Percentiles rank a stretch among this genome's conserved stretches.
Conservation (phyloP, 2,888 invertebrate species). For the Acleris sparsana region DNA sequence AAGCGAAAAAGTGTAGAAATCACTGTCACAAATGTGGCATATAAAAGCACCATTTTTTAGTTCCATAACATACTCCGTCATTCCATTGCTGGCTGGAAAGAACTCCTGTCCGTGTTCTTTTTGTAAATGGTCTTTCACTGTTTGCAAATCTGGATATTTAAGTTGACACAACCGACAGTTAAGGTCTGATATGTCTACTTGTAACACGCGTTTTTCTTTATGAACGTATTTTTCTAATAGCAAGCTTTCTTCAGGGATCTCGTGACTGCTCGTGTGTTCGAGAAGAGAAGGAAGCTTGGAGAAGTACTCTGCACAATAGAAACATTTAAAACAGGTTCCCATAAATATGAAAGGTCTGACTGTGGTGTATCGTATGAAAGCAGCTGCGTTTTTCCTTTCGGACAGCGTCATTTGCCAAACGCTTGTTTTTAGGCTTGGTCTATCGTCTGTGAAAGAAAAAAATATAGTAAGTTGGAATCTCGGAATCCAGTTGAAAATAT, state of each 20-base stretch:
- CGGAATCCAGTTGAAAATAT: background rate
- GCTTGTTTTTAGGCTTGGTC: conserved; percentile 46
- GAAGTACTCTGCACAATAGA: conserved; percentile 57
- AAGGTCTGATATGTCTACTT: conserved; percentile 60
- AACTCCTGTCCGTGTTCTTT: conserved; percentile 50
- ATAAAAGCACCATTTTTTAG: conserved; percentile 46
- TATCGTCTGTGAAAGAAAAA: conserved; percentile 45
- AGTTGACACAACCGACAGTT: conserved; percentile 55
- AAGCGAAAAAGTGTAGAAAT: conserved; percentile 53
- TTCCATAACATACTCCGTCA: conserved; percentile 62
- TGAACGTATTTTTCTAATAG: conserved; percentile 53
- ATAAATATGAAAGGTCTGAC: conserved; percentile 62
- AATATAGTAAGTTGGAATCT: conserved; percentile 7
- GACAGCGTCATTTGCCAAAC: conserved; percentile 62
- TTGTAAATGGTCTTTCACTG: conserved; percentile 52
- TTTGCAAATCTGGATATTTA: conserved; percentile 45
- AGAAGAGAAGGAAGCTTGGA: conserved; percentile 49
- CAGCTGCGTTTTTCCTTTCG: conserved; percentile 60
- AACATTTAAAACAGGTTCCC: conserved; percentile 63
- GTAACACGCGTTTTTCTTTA: conserved; percentile 53
- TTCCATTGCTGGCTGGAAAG: conserved; percentile 52
- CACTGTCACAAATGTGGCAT: conserved; percentile 56
- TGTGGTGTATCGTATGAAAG: conserved; percentile 56
- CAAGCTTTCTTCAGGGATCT: conserved; percentile 39
- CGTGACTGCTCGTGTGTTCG: conserved; percentile 54